Percentiles rank a stretch among this genome's conserved stretches.
phyloP scores from a whole-genome alignment of 2,113 vertebrate genomes.

The Rhea pennata region DNA sequence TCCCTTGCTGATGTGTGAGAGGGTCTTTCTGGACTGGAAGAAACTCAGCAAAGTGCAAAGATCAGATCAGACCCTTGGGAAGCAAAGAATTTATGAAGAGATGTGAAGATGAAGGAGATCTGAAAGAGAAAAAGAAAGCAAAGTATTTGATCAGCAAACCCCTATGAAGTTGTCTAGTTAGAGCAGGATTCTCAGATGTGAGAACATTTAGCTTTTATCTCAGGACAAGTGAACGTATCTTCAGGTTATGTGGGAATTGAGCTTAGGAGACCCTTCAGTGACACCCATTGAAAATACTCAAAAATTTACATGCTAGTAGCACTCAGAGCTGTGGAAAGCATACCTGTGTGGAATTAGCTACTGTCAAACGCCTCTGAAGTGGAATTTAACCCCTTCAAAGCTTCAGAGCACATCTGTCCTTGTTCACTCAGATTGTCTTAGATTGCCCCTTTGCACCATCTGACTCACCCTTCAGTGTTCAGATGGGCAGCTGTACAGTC shows the following conservation, averaged over 20 bases:
- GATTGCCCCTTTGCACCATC: background rate
- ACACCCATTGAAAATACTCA: background rate
- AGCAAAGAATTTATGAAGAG: background rate
- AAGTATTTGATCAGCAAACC: slow-evolving; percentile 32
- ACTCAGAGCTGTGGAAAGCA: background rate
- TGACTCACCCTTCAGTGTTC: background rate
- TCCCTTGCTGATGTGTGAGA: background rate
- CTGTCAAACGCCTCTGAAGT: background rate
- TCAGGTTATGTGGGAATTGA: background rate
- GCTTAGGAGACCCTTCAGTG: background rate
- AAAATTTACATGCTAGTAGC: background rate
- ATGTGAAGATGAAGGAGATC: background rate
- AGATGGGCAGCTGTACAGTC: background rate
- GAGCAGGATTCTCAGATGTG: background rate
- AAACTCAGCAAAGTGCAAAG: background rate
- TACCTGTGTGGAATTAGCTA: background rate
- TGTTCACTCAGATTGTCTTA: background rate
- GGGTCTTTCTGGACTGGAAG: background rate
- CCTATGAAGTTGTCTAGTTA: background rate
- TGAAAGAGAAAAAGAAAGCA: slow-evolving; percentile 2
- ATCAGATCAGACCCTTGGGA: background rate
- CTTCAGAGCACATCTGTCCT: background rate
- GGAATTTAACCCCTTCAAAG: background rate
- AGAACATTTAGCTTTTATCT: background rate
- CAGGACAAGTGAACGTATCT: background rate